Percentiles rank a stretch among this genome's conserved stretches.
These are phyloP conservation scores for Porites lobata DNA, from an alignment of 92 coral and sea anemone genomes.

Conservation along the genomic window DNA sequence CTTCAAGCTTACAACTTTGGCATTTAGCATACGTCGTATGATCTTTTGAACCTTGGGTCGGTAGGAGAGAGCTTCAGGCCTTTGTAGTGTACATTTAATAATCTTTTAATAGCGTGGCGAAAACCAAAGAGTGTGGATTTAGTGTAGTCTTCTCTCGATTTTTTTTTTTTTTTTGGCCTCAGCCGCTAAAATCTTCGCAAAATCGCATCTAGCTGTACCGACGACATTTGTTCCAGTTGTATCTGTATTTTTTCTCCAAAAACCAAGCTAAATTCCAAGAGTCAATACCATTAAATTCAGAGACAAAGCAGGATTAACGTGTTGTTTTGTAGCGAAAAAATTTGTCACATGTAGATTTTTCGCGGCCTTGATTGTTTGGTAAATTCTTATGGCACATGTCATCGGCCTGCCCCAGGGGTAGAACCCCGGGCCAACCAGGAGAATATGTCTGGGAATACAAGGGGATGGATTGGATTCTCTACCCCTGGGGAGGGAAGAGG, in stretches of 20 bases:
- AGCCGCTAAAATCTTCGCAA: constrained; percentile 30
- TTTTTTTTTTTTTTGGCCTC: too few species aligned
- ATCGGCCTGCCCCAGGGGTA: too few species aligned
- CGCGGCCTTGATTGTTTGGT: constrained; percentile 6
- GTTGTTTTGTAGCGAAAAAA: not conserved
- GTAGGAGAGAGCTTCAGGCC: constrained; percentile 21
- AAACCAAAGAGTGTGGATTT: too few species aligned
- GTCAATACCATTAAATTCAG: not conserved
- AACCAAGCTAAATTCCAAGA: constrained; percentile 34
- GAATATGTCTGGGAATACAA: too few species aligned
- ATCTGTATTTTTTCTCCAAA: constrained; percentile 21
- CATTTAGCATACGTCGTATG: constrained; percentile 43
- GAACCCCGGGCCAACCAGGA: too few species aligned
- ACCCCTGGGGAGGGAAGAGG: too few species aligned
- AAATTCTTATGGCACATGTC: not conserved
- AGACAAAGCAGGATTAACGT: not conserved
- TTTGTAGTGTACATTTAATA: not conserved
- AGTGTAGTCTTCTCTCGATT: too few species aligned
- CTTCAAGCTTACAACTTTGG: constrained; percentile 42
- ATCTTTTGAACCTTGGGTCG: constrained; percentile 40
- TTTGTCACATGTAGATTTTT: not conserved
- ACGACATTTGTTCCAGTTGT: constrained; percentile 51
- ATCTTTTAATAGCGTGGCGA: too few species aligned
- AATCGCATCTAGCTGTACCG: constrained; percentile 42
- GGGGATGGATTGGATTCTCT: too few species aligned